Base-by-base conservation (phyloP, 2,888 invertebrate genomes). In the Heliconius cydno region DNA sequence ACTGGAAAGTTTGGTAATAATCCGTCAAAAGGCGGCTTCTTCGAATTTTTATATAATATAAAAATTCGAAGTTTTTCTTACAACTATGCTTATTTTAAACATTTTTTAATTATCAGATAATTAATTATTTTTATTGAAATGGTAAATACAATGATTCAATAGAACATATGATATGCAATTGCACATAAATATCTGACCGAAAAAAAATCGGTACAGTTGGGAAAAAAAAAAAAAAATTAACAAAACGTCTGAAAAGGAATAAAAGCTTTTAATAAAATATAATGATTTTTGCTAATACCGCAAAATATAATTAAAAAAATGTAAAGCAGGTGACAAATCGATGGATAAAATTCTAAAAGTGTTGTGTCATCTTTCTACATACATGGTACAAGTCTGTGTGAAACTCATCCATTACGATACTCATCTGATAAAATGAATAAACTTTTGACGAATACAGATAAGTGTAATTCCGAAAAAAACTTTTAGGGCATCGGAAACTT, bases 341-440 rank as follows among this genome's bases (percentile, higher is more conserved):
- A 63, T 63, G 63, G 63, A 63, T 22, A n/a, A n/a, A n/a, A n/a
- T 12, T 25, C 63, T 25, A 25, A 63, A 63, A 12, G 63, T 25
- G n/a, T 63, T 63, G 25, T 63, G 25, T 25, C 2, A 28, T 65
- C 65, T 67, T 6, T 68, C n/a, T 25, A 68, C 38, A n/a, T 68
- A 38, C 38, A 68, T 13, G 38, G 0, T 41, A 41, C 38, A 68
- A 68, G 68, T 68, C 34, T 41, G 5, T 68, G n/a, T 68, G 68
- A 68, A 38, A n/a, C 68, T 68, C 68, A 68, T 68, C 68, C 68
- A 68, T 68, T 68, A 68, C 68, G 13, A 34, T 34, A 34, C n/a
- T 68, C 68, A 38, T 68, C 68, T 68, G 68, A 68, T 68, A 68
- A 68, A 41, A 68, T n/a, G 67, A 34, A n/a, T 67, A 67, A 67